Conservation (phyloP, 2,797 vertebrate species). For the Sarcoramphus papa region DNA sequence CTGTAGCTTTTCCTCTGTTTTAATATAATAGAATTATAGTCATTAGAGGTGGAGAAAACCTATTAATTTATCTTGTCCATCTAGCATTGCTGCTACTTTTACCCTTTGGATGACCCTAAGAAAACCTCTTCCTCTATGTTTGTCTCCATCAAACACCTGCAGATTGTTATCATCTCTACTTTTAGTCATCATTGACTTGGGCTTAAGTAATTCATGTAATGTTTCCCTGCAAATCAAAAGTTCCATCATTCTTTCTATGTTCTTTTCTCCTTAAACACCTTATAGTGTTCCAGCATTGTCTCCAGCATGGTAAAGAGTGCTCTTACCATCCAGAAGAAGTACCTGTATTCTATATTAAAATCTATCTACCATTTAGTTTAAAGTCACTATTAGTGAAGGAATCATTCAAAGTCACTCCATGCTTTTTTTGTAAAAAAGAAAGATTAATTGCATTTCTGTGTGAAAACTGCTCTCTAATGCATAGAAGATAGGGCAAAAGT, state of each 20-base stretch:
- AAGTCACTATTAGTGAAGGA: not conserved
- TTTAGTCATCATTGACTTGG: not conserved
- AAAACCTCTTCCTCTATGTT: not conserved
- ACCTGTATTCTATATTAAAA: not conserved
- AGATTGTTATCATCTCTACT: not conserved
- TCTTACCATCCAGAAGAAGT: not conserved
- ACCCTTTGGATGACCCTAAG: constrained; percentile 8
- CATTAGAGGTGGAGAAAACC: not conserved
- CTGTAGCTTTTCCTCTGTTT: not conserved
- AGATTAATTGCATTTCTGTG: not conserved
- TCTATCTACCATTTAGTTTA: not conserved
- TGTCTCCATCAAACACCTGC: not conserved
- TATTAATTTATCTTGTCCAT: not conserved
- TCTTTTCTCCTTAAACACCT: not conserved
- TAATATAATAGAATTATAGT: not conserved
- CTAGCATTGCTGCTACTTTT: not conserved
- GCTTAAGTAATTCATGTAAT: not conserved
- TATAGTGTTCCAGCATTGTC: not conserved
- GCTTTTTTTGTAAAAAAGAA: not conserved
- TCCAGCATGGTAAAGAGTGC: not conserved
- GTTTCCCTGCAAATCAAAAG: not conserved
- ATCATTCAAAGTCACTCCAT: not conserved
- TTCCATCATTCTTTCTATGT: not conserved
- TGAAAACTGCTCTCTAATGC: not conserved
- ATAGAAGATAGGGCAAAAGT: not conserved